These are phyloP conservation scores for Pyrocoelia pectoralis DNA, from an alignment of 2,888 invertebrate species.

Conservation along the genomic window DNA sequence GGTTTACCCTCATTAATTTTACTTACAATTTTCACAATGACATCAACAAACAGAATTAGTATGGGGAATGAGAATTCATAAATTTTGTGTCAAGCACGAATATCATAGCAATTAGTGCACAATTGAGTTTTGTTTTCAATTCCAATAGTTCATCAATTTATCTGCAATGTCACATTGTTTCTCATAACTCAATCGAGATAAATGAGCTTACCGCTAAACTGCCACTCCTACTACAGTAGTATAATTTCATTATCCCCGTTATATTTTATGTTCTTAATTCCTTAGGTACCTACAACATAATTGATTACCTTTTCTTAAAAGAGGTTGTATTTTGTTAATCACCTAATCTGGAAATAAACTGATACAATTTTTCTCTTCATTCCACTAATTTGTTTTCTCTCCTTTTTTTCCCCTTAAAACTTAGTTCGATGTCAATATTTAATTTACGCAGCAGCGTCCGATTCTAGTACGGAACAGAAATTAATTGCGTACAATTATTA, in stretches of 20 bases:
- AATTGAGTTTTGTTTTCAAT: background rate
- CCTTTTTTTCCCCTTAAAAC: too few species aligned
- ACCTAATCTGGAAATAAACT: background rate
- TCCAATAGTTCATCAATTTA: constrained; percentile 1
- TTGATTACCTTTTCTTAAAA: background rate
- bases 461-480: too few species aligned
- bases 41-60: background rate
- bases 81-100: background rate
- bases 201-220: background rate
- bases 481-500: too few species aligned
- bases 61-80: background rate
- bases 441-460: too few species aligned
- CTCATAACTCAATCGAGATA: background rate
- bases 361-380: background rate
- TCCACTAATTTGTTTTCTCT: too few species aligned
- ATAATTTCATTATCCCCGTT: background rate
- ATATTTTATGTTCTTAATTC: background rate
- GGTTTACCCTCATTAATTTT: background rate
- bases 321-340: background rate
- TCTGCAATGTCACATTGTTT: background rate
- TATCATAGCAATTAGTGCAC: background rate
- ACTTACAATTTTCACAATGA: background rate
- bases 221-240: background rate
- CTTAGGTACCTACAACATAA: background rate
- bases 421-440: too few species aligned